These are phyloP conservation scores for Melanostoma mellinum DNA, from an alignment of 2,888 invertebrate genomes.

Conservation along the genomic window DNA sequence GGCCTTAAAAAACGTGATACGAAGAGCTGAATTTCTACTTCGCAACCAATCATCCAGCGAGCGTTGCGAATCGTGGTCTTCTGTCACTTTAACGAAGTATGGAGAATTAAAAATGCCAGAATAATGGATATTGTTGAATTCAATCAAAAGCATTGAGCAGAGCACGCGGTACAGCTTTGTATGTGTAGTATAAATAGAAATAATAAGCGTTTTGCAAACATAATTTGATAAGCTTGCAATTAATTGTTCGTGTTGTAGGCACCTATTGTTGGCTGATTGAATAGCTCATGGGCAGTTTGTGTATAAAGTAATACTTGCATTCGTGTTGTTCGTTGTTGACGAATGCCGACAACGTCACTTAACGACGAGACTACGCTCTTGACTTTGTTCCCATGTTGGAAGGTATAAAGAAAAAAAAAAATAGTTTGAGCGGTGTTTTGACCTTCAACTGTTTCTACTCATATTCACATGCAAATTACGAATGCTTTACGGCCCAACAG, in stretches of 20 bases:
- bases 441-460: too few relatives aligned
- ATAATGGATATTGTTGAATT: neutral
- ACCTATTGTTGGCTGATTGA: slow-evolving; percentile 18
- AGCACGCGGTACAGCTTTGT: slow-evolving; percentile 8
- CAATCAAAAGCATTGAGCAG: slow-evolving; percentile 13
- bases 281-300: slow-evolving; percentile 17
- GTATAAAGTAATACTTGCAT: neutral
- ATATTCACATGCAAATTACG: too few relatives aligned
- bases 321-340: too few relatives aligned
- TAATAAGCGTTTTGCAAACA: slow-evolving; percentile 10
- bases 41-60: neutral
- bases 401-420: too few relatives aligned
- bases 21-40: slow-evolving; percentile 17
- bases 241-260: neutral
- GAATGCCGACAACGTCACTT: too few relatives aligned
- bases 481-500: too few relatives aligned
- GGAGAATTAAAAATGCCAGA: neutral
- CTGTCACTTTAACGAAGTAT: neutral
- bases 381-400: too few relatives aligned
- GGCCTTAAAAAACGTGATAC: slow-evolving; percentile 38
- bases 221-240: slow-evolving; percentile 29
- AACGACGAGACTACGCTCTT: too few relatives aligned
- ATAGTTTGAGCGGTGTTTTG: too few relatives aligned
- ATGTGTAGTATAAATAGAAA: neutral
- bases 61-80: neutral